These are phyloP conservation scores for Peromyscus leucopus DNA, from an alignment of 2,113 vertebrate species.

Conservation along the genomic window DNA sequence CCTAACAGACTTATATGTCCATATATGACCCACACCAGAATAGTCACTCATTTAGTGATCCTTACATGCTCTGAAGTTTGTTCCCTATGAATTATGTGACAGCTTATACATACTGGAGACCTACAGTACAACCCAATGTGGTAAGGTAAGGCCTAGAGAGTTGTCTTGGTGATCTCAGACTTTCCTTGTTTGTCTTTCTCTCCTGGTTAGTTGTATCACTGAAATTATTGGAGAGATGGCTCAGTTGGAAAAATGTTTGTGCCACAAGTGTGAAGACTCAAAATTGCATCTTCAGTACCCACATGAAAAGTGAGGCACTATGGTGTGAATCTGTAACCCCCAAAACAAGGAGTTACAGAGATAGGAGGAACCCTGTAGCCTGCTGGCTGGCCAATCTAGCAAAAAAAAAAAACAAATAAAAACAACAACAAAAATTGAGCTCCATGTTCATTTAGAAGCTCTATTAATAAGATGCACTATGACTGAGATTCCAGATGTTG, in stretches of 20 bases:
- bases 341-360: neutral
- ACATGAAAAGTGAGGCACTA: neutral
- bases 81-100: neutral
- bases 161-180: neutral
- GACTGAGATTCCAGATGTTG: neutral
- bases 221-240: neutral
- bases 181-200: neutral
- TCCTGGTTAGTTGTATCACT: neutral
- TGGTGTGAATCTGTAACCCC: neutral
- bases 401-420: neutral
- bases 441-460: neutral
- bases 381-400: neutral
- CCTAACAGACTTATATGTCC: neutral
- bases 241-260: neutral
- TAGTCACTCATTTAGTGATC: neutral
- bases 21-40: neutral
- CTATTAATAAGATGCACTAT: neutral
- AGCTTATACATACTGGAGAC: neutral
- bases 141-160: neutral
- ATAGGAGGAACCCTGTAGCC: neutral
- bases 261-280: neutral
- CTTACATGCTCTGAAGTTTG: neutral
- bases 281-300: neutral
- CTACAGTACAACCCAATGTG: neutral
- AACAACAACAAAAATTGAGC: neutral